These are phyloP conservation scores for Xanthostigma xanthostigma DNA, from an alignment of 2,888 invertebrate genomes.

Conservation along the genomic window DNA sequence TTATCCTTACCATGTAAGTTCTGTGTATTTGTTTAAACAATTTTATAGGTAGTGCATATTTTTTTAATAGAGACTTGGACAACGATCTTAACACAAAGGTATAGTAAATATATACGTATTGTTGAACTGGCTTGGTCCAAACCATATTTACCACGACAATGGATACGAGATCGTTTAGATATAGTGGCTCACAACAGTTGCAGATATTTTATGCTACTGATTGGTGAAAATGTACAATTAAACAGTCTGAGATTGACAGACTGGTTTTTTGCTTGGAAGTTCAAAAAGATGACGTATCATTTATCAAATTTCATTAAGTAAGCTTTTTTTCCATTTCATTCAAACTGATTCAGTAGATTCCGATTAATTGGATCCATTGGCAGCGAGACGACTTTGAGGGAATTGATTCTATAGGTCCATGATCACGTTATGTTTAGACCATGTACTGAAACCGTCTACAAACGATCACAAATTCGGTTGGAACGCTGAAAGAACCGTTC, in stretches of 20 bases:
- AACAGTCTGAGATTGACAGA: slow-evolving; percentile 28
- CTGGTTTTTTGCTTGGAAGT: slow-evolving; percentile 31
- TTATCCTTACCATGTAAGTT: too few species aligned
- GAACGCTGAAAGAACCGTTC: too few species aligned
- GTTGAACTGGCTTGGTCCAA: slow-evolving; percentile 33
- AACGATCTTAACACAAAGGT: slow-evolving; percentile 21
- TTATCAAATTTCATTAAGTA: slow-evolving; percentile 23
- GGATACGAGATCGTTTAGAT: slow-evolving; percentile 25
- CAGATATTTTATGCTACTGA: slow-evolving; percentile 20
- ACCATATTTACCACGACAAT: slow-evolving; percentile 25
- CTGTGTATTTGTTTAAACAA: too few species aligned
- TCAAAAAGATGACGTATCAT: slow-evolving; percentile 24
- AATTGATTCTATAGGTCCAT: too few species aligned
- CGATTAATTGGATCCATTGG: too few species aligned
- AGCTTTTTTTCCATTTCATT: slow-evolving; percentile 3
- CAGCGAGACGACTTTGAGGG: too few species aligned
- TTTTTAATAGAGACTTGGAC: slow-evolving; percentile 21
- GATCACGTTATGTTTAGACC: too few species aligned
- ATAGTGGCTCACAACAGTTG: slow-evolving; percentile 26
- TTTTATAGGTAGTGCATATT: neutral
- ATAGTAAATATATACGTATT: slow-evolving; percentile 29
- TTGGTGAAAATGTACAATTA: slow-evolving; percentile 25
- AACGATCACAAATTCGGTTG: too few species aligned
- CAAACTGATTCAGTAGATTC: too few species aligned
- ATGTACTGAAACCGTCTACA: too few species aligned